These are phyloP conservation scores for Montipora efflorescens DNA, from an alignment of 64 coral and sea anemone genomes.

Conservation along the genomic window DNA sequence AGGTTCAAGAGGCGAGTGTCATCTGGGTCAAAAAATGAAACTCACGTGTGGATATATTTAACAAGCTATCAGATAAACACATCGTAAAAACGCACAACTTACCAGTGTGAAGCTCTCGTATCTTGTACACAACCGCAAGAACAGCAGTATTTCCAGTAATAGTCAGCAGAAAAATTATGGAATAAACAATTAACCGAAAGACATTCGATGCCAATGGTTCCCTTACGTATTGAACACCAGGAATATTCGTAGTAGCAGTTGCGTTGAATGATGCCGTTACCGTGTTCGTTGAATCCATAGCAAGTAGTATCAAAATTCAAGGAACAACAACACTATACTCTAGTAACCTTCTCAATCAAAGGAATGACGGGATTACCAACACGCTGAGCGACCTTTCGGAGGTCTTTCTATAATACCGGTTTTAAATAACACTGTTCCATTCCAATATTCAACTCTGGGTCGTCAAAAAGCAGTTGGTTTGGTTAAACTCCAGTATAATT, in stretches of 20 bases:
- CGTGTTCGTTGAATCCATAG: neutral
- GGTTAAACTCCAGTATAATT: neutral
- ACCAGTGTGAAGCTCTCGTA: constrained; percentile 69
- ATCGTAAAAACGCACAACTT: neutral
- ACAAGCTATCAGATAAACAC: too few relatives aligned
- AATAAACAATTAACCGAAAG: constrained; percentile 65
- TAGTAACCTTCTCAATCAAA: neutral
- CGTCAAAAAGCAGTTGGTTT: neutral
- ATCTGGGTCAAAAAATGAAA: too few relatives aligned
- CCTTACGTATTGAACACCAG: neutral
- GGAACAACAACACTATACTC: neutral
- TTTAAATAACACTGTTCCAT: constrained; percentile 31
- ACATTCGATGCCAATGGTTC: constrained; percentile 66
- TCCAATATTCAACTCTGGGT: neutral
- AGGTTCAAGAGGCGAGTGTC: too few relatives aligned
- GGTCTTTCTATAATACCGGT: constrained; percentile 9
- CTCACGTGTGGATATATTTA: too few relatives aligned
- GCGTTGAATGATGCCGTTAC: neutral
- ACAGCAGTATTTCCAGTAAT: constrained; percentile 51
- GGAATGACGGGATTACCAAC: neutral
- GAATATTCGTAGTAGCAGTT: neutral
- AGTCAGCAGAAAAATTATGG: constrained; percentile 56
- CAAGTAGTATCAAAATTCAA: neutral
- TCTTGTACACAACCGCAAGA: constrained; percentile 56
- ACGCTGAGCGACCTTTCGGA: neutral